These are phyloP conservation scores for Onthophagus taurus DNA, from an alignment of 1,140 invertebrate genomes.

Conservation along the genomic window DNA sequence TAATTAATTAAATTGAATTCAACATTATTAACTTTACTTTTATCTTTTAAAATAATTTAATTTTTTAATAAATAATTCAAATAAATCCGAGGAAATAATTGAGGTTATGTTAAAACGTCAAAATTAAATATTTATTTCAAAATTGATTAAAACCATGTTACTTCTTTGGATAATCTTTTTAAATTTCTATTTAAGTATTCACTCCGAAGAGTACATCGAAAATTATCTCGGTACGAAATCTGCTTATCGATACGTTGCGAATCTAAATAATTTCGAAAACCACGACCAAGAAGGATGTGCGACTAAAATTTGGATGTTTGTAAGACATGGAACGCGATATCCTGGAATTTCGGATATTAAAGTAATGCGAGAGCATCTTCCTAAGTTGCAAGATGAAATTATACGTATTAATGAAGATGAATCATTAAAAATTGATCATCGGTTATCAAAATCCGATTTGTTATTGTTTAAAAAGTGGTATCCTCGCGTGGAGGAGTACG, in stretches of 20 bases:
- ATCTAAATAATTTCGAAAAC: constrained; percentile 43
- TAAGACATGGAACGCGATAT: constrained; percentile 60
- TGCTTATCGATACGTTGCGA: constrained; percentile 52
- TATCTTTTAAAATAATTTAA: too few relatives aligned
- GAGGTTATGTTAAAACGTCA: too few relatives aligned
- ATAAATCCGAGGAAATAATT: too few relatives aligned
- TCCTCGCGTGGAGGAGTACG: constrained; percentile 32
- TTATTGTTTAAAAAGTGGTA: constrained; percentile 45
- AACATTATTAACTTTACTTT: too few relatives aligned
- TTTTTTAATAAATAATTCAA: too few relatives aligned
- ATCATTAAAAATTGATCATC: constrained; percentile 1
- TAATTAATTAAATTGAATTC: too few relatives aligned
- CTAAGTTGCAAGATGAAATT: constrained; percentile 41
- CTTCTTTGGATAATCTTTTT: too few relatives aligned
- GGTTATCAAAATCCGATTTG: constrained; percentile 8
- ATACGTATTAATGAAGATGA: too few relatives aligned
- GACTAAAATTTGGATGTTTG: constrained; percentile 52
- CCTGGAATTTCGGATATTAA: constrained; percentile 46
- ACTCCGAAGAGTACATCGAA: constrained; percentile 25
- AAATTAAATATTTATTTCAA: too few relatives aligned
- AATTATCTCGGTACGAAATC: constrained; percentile 45
- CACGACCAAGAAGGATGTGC: constrained; percentile 14
- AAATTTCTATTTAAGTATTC: too few relatives aligned
- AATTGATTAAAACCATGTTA: too few relatives aligned
- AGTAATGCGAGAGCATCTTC: constrained; percentile 41